Conservation (phyloP, 1,140 invertebrate genomes). For the Phymorhynchus buccinoides region DNA sequence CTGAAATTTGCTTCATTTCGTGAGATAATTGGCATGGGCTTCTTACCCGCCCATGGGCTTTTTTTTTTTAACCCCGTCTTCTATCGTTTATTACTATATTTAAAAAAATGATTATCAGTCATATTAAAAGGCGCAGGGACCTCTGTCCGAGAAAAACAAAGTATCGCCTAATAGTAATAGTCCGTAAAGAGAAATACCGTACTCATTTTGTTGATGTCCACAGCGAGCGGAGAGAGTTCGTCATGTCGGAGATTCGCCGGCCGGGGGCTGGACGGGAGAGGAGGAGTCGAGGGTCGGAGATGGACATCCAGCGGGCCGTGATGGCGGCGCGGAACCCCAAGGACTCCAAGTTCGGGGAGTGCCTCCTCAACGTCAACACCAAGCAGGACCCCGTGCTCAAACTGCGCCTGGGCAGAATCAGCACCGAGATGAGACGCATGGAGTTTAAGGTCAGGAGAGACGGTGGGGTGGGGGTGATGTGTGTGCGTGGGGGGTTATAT, state of each 20-base stretch:
- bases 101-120: too few relatives aligned
- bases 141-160: too few relatives aligned
- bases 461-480: background rate
- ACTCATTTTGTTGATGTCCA: background rate
- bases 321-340: conserved; percentile 55
- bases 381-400: conserved; percentile 56
- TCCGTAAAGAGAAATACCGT: background rate
- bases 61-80: too few relatives aligned
- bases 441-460: conserved; percentile 24
- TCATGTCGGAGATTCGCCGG: conserved; percentile 28
- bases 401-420: conserved; percentile 50
- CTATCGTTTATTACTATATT: background rate
- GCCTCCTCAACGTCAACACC: conserved; percentile 56
- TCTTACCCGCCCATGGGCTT: too few relatives aligned
- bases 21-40: too few relatives aligned
- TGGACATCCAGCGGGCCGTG: conserved; percentile 58
- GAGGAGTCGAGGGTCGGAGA: conserved; percentile 39
- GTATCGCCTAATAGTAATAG: background rate
- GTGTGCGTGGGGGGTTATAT: background rate
- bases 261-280: background rate
- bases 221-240: conserved; percentile 38
- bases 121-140: too few relatives aligned
- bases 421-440: conserved; percentile 53
- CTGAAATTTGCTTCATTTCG: too few relatives aligned
- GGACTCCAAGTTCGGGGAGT: conserved; percentile 58